Conservation (phyloP, 2,113 vertebrate species). For the Grantiella picta region DNA sequence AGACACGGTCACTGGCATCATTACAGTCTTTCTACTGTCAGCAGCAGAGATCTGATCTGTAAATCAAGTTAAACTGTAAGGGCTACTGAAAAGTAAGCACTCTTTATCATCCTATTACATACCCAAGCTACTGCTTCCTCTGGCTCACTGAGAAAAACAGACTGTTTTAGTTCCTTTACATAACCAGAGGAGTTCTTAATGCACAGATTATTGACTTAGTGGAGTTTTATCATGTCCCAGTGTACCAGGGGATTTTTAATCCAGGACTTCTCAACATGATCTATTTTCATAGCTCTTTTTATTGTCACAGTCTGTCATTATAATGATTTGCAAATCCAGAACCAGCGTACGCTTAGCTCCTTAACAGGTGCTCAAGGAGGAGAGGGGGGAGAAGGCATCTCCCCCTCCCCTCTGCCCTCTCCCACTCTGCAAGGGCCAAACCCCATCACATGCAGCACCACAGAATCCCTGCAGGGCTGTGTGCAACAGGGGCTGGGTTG, state of each 20-base stretch:
- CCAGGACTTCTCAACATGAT: constrained; percentile 47
- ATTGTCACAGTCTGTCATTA: constrained; percentile 38
- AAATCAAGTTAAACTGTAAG: constrained; percentile 49
- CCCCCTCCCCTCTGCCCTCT: not conserved
- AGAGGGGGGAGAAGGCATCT: not conserved
- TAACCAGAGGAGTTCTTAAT: constrained; percentile 51
- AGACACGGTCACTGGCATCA: constrained; percentile 50
- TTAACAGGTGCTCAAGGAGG: not conserved
- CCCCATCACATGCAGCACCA: not conserved
- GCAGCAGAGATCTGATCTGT: constrained; percentile 55
- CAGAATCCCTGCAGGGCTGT: not conserved
- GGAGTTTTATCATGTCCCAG: constrained; percentile 35
- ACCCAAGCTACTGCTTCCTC: not conserved
- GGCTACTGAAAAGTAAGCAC: constrained; percentile 25
- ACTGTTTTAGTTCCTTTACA: constrained; percentile 27
- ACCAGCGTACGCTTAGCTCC: not conserved
- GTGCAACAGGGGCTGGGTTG: not conserved
- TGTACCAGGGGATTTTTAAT: constrained; percentile 57
- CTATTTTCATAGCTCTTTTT: constrained; percentile 54
- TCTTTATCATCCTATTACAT: constrained; percentile 41
- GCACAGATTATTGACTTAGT: constrained; percentile 64
- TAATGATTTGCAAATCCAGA: constrained; percentile 41
- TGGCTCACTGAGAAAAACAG: constrained; percentile 4
- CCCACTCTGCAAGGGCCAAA: not conserved
- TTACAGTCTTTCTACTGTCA: constrained; percentile 50